phyloP scores from a whole-genome alignment of 2,797 vertebrate species.

The Sebastes iracundus region DNA sequence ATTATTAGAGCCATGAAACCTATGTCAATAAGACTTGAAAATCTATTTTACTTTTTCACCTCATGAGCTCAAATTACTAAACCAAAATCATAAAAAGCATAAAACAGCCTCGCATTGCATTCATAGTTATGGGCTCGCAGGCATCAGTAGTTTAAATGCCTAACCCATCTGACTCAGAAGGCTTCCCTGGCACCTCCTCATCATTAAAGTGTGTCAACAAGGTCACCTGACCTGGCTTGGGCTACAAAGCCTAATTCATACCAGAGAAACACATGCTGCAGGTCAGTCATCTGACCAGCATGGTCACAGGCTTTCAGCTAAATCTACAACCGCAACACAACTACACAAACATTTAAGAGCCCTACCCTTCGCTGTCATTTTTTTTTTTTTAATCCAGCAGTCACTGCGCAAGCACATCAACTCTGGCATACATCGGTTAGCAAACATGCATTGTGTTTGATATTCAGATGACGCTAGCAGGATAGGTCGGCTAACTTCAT shows the following conservation, averaged over 20 bases:
- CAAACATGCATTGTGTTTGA: slow-evolving; percentile 1
- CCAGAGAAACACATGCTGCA: slow-evolving; percentile 60
- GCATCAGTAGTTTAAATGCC: not conserved
- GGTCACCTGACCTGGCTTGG: slow-evolving; percentile 68
- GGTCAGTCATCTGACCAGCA: slow-evolving; percentile 65
- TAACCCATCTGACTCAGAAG: slow-evolving; percentile 31
- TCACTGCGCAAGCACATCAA: not conserved
- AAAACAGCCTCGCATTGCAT: not conserved
- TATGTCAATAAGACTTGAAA: not conserved
- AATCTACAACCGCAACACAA: slow-evolving; percentile 24
- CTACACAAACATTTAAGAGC: not conserved
- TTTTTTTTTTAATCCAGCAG: not conserved
- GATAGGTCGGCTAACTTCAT: slow-evolving; percentile 1
- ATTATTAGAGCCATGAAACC: not conserved
- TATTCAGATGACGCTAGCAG: not conserved
- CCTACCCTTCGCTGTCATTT: not conserved
- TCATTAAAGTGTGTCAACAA: slow-evolving; percentile 65
- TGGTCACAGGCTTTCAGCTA: slow-evolving; percentile 24
- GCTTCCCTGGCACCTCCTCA: slow-evolving; percentile 41
- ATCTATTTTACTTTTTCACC: not conserved
- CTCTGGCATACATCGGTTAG: not conserved
- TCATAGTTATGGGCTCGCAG: not conserved
- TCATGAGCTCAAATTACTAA: not conserved
- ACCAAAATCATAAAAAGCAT: not conserved
- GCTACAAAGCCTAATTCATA: slow-evolving; percentile 73